Evolutionary conservation across 2,888 invertebrate species (phyloP).

Genomic region (Argyresthia goedartella): DNA sequence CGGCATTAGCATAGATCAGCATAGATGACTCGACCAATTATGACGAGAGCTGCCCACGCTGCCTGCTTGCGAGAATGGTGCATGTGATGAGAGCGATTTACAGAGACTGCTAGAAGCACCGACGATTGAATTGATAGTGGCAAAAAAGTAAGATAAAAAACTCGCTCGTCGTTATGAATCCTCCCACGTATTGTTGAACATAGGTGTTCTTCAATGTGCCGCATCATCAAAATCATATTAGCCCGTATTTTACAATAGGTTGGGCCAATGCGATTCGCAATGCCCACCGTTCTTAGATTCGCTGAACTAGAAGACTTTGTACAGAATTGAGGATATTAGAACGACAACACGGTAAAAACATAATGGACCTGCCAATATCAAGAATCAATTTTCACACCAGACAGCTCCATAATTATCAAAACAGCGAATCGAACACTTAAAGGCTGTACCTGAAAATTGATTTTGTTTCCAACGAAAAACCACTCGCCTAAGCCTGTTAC

Average conservation of each 20-base stretch:
- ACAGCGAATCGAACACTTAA: neutral
- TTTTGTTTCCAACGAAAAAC: neutral
- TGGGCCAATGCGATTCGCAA: too few relatives aligned
- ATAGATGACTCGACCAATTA: slow-evolving; percentile 38
- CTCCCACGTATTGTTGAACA: too few relatives aligned
- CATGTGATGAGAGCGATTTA: neutral
- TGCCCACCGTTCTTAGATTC: neutral
- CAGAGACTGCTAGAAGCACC: too few relatives aligned
- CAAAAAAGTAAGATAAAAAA: too few relatives aligned
- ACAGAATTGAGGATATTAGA: neutral
- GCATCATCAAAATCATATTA: too few relatives aligned
- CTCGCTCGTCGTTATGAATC: too few relatives aligned
- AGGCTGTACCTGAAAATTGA: neutral
- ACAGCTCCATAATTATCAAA: neutral
- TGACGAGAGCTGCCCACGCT: slow-evolving; percentile 32
- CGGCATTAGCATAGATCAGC: slow-evolving; percentile 38
- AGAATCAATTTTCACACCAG: too few relatives aligned
- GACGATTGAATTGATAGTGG: too few relatives aligned
- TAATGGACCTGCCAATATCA: too few relatives aligned
- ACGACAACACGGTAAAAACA: too few relatives aligned
- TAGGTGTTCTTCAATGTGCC: too few relatives aligned
- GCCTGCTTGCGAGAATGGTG: neutral
- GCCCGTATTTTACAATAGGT: too few relatives aligned
- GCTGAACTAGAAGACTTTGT: neutral
- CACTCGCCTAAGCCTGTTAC: neutral